A percentile compares a stretch with the other conserved stretches of the same genome.
These are phyloP conservation scores for Caenorhabditis brenneri DNA, from an alignment of 1,140 invertebrate genomes.

Conservation along the genomic window DNA sequence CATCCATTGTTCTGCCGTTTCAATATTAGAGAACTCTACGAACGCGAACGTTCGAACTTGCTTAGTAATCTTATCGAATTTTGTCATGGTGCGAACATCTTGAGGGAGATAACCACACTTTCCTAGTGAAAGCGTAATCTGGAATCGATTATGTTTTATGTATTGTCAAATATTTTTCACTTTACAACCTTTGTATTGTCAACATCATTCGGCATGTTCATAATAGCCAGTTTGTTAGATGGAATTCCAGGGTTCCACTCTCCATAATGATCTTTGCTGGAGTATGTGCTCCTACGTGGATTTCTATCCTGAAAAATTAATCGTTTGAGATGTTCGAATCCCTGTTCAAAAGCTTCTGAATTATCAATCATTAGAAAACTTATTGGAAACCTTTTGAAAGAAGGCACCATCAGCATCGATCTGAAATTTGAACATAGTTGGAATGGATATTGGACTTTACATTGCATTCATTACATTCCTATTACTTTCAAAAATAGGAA, in stretches of 20 bases:
- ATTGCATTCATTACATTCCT: no score
- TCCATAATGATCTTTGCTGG: constrained; percentile 15
- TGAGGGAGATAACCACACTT: constrained; percentile 40
- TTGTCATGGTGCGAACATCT: constrained; percentile 41
- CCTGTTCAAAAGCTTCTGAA: background rate
- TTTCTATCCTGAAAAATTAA: background rate
- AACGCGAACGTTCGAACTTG: constrained; percentile 84
- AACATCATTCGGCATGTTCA: constrained; percentile 44
- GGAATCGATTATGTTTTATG: no score
- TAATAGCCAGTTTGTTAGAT: constrained; percentile 43
- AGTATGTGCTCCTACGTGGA: background rate
- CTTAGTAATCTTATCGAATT: constrained; percentile 29
- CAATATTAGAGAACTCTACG: constrained; percentile 88
- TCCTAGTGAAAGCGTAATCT: constrained; percentile 35
- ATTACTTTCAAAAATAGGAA: no score
- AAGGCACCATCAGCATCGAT: background rate
- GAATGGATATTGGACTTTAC: no score
- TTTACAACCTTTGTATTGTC: constrained; percentile 23
- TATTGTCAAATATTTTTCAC: no score
- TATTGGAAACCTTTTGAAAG: background rate
- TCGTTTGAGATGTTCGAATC: background rate
- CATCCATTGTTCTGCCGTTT: constrained; percentile 89
- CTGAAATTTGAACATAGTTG: constrained; percentile 23
- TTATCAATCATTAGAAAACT: background rate
- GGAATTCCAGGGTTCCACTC: constrained; percentile 29